These are phyloP conservation scores for Epinotia ramella DNA, from an alignment of 2,888 invertebrate genomes.

Conservation along the genomic window DNA sequence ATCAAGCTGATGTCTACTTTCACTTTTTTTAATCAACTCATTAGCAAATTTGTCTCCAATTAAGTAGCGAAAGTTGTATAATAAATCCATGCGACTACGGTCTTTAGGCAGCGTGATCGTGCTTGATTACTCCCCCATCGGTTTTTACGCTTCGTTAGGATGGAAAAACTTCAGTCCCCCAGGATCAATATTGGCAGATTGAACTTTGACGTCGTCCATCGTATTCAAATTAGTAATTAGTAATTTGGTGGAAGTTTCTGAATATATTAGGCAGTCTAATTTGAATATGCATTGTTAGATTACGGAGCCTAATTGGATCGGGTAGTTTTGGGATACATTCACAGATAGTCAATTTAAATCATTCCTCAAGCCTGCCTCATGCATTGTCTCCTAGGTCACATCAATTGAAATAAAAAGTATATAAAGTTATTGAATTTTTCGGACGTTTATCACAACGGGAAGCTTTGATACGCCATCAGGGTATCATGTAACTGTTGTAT, in stretches of 20 bases:
- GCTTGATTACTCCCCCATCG: conserved; percentile 64
- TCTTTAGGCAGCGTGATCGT: conserved; percentile 48
- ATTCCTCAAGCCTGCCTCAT: not conserved
- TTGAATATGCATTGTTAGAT: conserved; percentile 41
- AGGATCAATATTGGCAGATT: conserved; percentile 74
- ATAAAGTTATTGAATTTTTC: too few species aligned
- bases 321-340: conserved; percentile 11
- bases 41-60: conserved; percentile 41
- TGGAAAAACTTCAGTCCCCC: conserved; percentile 71
- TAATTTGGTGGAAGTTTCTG: conserved; percentile 60
- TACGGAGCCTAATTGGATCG: conserved; percentile 14
- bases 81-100: conserved; percentile 49
- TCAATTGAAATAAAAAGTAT: too few species aligned
- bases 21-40: conserved; percentile 28
- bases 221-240: conserved; percentile 65
- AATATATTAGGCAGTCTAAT: conserved; percentile 51
- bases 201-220: conserved; percentile 64
- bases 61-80: conserved; percentile 39
- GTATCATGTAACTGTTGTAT: too few species aligned
- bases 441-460: too few species aligned
- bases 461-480: too few species aligned
- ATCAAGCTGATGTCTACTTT: not conserved
- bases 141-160: conserved; percentile 72
- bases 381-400: too few species aligned
- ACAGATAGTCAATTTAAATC: not conserved